Evolutionary conservation across 2,888 invertebrate genomes (phyloP), one percentile per base, ranked within the genome.

Genomic region (Amiota communis): DNA sequence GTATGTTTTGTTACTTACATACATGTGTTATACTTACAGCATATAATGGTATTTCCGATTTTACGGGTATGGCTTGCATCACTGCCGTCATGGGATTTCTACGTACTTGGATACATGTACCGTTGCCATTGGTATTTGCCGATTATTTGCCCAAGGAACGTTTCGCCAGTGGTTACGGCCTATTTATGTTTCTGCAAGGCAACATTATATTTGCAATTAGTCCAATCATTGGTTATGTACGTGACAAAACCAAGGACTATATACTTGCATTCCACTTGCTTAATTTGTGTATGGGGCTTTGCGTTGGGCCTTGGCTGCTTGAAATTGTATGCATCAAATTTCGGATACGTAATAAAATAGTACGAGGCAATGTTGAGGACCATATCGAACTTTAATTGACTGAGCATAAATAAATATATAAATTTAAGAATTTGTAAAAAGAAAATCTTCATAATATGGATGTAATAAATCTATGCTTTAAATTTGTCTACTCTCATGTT

Each of bases 171-270:
- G 95, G 95, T 0, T 92, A 94, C 81, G 94, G 95, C 0, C 88
- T 95, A 57, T 94, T 93, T 81, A 94, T 94, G 86, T 92, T 95
- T 36, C 92, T 95, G 74, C 93, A 93, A 76, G 95, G 95, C 1
- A 90, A 92, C 46, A 91, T 93, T 8, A 93, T 93, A 87, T 91
- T 94, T 49, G 79, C 93, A n/a, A 92, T 93, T 72, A 94, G 94
- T 68, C 93, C 94, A 1, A 86, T 94, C 73, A 92, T 93, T 80
- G 94, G 95, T 91, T 88, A 91, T 70, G 88, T 93, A 56, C 92
- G 92, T 77, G 91, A 92, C 83, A 89, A 91, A 59, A 94, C 94
- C 0, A 91, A 92, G 13, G 93, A 93, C 81, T 94, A 93, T 81
- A 89, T 91, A 10, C 90, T 93, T 81, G 93, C 93, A 74, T 94